These are phyloP conservation scores for Parthenolecanium corni DNA, from an alignment of 2,888 invertebrate genomes.

Conservation along the genomic window DNA sequence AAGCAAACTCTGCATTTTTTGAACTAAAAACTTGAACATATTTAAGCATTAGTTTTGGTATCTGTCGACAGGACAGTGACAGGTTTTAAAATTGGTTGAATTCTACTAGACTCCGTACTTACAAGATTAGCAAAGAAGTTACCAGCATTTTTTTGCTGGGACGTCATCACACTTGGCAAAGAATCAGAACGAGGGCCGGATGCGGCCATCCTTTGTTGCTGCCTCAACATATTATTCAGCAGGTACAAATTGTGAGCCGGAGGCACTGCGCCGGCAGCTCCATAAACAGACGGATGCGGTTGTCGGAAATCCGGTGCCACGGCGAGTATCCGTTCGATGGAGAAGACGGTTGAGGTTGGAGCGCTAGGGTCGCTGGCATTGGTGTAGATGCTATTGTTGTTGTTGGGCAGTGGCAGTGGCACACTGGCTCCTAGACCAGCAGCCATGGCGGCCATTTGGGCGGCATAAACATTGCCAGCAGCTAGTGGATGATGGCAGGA, in stretches of 20 bases:
- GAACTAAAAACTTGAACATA: too few species aligned
- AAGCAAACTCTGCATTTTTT: too few species aligned
- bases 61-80: constrained; percentile 18
- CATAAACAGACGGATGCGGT: constrained; percentile 4
- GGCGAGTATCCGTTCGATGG: constrained; percentile 41
- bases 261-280: neutral
- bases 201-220: neutral
- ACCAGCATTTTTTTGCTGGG: neutral
- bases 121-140: neutral
- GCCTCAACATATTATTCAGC: neutral
- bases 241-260: constrained; percentile 1
- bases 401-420: constrained; percentile 29
- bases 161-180: neutral
- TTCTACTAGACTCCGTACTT: neutral
- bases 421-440: constrained; percentile 38
- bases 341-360: constrained; percentile 41
- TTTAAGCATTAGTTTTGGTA: neutral
- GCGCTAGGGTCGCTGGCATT: constrained; percentile 35
- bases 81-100: constrained; percentile 22
- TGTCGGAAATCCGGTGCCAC: constrained; percentile 25
- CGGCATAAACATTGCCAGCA: neutral
- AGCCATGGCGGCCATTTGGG: constrained; percentile 43
- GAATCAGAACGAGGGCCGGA: neutral
- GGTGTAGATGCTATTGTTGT: neutral
- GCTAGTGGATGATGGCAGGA: constrained; percentile 12